Percentiles rank a stretch among this genome's conserved stretches.
phyloP scores from a whole-genome alignment of 2,797 vertebrate genomes.

The Pteropus rufus region DNA sequence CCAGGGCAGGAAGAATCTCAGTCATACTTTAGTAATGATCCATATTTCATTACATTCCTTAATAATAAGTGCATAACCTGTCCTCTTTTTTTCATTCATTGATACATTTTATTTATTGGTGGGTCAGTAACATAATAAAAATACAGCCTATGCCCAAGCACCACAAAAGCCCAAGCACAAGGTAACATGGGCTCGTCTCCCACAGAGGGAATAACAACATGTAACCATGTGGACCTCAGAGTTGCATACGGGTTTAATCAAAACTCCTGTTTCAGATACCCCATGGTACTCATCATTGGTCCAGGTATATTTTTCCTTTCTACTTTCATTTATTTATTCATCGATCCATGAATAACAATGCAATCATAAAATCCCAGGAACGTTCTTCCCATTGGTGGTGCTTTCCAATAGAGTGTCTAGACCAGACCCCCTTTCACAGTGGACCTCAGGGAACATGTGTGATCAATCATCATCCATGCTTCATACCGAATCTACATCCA shows the following conservation, averaged over 20 bases:
- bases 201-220: neutral
- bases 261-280: constrained; percentile 58
- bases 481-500: neutral
- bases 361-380: neutral
- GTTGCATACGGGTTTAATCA: constrained; percentile 16
- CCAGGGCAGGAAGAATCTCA: neutral
- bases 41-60: neutral
- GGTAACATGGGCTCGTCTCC: neutral
- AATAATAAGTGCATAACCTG: neutral
- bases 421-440: accelerated
- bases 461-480: too few relatives aligned
- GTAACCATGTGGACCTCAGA: constrained; percentile 8
- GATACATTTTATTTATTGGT: neutral
- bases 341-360: neutral
- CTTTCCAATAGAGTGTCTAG: neutral
- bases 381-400: neutral
- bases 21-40: neutral
- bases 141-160: neutral
- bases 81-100: neutral
- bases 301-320: neutral
- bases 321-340: neutral
- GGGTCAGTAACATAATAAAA: neutral
- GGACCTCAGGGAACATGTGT: neutral
- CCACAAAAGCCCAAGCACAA: neutral
- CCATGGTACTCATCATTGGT: constrained; percentile 56